A percentile compares a stretch with the other conserved stretches of the same genome.
These are phyloP conservation scores for Lucinisca nassula DNA, from an alignment of 2,888 invertebrate species.

Conservation along the genomic window DNA sequence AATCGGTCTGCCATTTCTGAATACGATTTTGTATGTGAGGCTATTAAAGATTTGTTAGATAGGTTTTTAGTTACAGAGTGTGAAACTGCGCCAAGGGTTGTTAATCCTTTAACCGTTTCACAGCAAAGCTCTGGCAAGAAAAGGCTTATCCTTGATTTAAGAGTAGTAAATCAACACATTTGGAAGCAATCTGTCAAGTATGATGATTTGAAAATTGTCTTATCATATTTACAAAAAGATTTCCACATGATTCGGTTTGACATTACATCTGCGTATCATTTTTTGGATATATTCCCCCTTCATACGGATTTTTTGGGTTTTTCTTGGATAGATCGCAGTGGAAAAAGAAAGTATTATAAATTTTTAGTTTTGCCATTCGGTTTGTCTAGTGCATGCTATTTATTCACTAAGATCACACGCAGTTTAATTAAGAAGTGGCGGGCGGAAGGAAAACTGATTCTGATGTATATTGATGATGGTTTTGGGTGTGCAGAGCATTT, in stretches of 20 bases:
- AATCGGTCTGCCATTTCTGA: neutral
- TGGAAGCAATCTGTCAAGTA: conserved; percentile 10
- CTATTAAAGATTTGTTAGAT: conserved; percentile 1
- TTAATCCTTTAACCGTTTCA: conserved; percentile 10
- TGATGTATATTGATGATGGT: conserved; percentile 62
- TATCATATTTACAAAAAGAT: neutral
- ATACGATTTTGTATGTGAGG: neutral
- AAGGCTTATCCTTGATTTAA: conserved; percentile 18
- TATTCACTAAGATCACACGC: conserved; percentile 55
- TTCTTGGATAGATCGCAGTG: neutral
- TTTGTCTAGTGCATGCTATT: conserved; percentile 30
- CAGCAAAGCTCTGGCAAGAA: conserved; percentile 24
- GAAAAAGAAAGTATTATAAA: conserved; percentile 7
- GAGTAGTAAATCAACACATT: neutral
- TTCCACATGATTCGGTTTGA: conserved; percentile 15
- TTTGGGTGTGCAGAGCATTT: conserved; percentile 25
- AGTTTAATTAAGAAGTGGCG: conserved; percentile 31
- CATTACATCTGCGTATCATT: conserved; percentile 20
- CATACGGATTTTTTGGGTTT: neutral
- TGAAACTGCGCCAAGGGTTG: neutral
- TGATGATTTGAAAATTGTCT: neutral
- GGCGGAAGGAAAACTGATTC: conserved; percentile 14
- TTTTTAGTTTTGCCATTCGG: conserved; percentile 58
- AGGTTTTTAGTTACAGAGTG: neutral
- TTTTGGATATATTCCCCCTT: neutral